phyloP scores from a whole-genome alignment of 1,140 invertebrate genomes.

The Spodoptera frugiperda region DNA sequence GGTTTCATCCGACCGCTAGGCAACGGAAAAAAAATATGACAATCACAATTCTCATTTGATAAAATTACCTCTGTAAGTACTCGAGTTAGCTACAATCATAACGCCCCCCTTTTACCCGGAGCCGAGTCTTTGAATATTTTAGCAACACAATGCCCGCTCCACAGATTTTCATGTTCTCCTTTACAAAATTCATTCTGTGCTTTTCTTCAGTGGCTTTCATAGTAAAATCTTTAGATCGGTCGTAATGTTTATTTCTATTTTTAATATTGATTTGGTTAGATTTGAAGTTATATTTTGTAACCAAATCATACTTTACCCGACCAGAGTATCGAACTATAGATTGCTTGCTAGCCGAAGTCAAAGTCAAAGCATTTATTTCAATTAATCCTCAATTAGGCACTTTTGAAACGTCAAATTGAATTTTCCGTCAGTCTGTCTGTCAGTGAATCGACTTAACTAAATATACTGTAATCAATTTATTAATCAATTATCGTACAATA shows the following conservation, averaged over 20 bases:
- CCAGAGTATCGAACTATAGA: no score
- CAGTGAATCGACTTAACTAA: no score
- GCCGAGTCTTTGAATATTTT: slow-evolving; percentile 19
- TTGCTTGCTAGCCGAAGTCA: no score
- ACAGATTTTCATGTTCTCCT: slow-evolving; percentile 37
- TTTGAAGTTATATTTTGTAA: not conserved
- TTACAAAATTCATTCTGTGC: slow-evolving; percentile 44
- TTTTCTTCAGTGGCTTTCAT: slow-evolving; percentile 29
- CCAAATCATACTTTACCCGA: not conserved
- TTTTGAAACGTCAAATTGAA: no score
- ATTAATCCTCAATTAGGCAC: no score
- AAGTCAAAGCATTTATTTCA: no score
- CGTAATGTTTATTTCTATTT: slow-evolving; percentile 21
- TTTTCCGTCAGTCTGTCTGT: no score
- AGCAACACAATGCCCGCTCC: slow-evolving; percentile 28
- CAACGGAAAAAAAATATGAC: not conserved
- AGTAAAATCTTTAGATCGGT: slow-evolving; percentile 34
- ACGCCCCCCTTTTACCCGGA: not conserved
- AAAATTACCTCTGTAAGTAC: slow-evolving; percentile 2
- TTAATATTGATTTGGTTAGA: not conserved
- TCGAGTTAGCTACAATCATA: slow-evolving; percentile 30
- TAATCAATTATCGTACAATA: no score
- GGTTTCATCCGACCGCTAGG: not conserved
- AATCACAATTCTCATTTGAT: slow-evolving; percentile 15
- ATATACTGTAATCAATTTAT: no score